Evolutionary conservation across 2,113 vertebrate genomes (phyloP), one percentile per base, ranked within the genome.

Genomic region (Mormyrus iriodes): DNA sequence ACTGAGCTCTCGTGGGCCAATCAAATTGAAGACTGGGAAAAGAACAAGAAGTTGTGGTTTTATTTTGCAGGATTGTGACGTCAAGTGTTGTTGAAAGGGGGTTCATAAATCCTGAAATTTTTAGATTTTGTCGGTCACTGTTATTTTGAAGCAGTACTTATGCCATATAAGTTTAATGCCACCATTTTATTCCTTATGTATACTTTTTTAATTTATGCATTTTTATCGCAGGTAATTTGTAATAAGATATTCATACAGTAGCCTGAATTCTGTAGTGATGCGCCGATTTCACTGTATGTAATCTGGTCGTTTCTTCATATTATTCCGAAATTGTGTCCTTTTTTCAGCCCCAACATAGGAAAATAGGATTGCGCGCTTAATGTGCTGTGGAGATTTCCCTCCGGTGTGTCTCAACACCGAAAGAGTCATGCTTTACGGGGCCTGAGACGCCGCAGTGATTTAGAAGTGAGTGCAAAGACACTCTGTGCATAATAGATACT

Each of bases 301-400:
- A 86, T 55, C 51, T 27, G 19, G 24, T 24, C 7, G 17, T 53
- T 55, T 4, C 85, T 27, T 53, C 27, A 5, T 86, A 48, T 35
- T 86, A 35, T 51, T 49, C 4, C 6, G 27, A 49, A 85, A 85
- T 49, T n/a, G 49, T 13, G 24, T 13, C 83, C 73, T 79, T 79
- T 42, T 79, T n/a, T 85, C 10, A 44, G 39, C 79, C 39, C 17
- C 35, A 83, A 44, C 35, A 46, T 5, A 35, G 3, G 27, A 17
- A 53, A 86, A 35, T 35, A 53, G 85, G 51, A 27, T 35, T 55
- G 48, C 7, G 51, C n/a, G 31, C 27, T 53, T 86, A 86, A 53
- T 86, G 85, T 35, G 17, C 48, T 53, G 85, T 86, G 85, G 51
- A 86, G 48, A 53, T 53, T 86, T 53, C 85, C 46, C 51, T 52